A percentile compares a stretch with the other conserved stretches of the same genome.
Evolutionary conservation across 2,113 vertebrate species (phyloP).

Genomic region (Hippocampus abdominalis): DNA sequence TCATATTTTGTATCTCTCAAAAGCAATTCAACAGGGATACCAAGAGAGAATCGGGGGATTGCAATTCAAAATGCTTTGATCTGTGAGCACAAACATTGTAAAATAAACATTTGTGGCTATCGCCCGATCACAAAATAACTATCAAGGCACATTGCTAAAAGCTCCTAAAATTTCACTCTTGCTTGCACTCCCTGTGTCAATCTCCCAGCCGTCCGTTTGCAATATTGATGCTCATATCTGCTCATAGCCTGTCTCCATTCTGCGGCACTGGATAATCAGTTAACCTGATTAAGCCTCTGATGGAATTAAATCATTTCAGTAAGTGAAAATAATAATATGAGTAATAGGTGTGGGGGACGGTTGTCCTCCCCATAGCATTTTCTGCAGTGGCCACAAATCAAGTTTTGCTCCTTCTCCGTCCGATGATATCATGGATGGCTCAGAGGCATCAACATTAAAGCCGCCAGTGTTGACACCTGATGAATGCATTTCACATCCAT

Average conservation of each 20-base stretch:
- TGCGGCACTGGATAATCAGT: slow-evolving; percentile 62
- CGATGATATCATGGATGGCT: slow-evolving; percentile 23
- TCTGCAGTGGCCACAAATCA: slow-evolving; percentile 29
- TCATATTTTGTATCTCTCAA: slow-evolving; percentile 36
- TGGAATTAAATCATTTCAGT: slow-evolving; percentile 74
- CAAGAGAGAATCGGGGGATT: slow-evolving; percentile 15
- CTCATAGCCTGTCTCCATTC: slow-evolving; percentile 54
- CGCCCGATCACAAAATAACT: neutral
- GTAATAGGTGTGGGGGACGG: slow-evolving; percentile 54
- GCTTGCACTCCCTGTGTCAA: neutral
- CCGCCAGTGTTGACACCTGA: slow-evolving; percentile 18
- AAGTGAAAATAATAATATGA: slow-evolving; percentile 73
- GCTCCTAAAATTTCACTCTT: slow-evolving; percentile 2
- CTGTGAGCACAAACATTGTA: neutral
- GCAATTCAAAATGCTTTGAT: slow-evolving; percentile 6
- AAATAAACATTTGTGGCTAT: slow-evolving; percentile 7
- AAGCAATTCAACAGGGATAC: slow-evolving; percentile 29
- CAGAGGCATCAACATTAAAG: slow-evolving; percentile 19
- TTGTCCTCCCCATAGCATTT: slow-evolving; percentile 43
- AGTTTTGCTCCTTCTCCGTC: slow-evolving; percentile 15
- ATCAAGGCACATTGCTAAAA: slow-evolving; percentile 3
- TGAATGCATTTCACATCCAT: slow-evolving; percentile 8
- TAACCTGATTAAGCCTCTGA: slow-evolving; percentile 73
- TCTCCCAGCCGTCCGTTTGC: slow-evolving; percentile 22
- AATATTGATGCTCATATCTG: slow-evolving; percentile 52